A percentile compares a stretch with the other conserved stretches of the same genome.
Evolutionary conservation across 2,888 invertebrate species (phyloP).

Genomic region (Asteroscopus sphinx): DNA sequence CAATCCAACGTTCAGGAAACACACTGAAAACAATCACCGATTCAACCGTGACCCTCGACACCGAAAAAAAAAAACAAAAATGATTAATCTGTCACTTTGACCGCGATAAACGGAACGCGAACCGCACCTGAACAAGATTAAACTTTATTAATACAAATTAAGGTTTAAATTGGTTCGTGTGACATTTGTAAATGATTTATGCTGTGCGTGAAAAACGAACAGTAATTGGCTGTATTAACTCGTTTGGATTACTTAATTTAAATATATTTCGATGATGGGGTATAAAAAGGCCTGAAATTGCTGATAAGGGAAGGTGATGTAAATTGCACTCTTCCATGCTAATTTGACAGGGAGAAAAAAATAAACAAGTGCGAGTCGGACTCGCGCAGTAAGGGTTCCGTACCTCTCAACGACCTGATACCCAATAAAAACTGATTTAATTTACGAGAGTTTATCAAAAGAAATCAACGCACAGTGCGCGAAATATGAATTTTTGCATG

Average conservation of each 20-base stretch:
- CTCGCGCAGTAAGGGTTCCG: no score
- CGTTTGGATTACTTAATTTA: slow-evolving; percentile 46
- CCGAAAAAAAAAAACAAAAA: slow-evolving; percentile 45
- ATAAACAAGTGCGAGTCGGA: no score
- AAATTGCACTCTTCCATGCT: slow-evolving; percentile 22
- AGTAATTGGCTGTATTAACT: slow-evolving; percentile 53
- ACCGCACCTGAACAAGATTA: slow-evolving; percentile 20
- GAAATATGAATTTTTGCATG: no score
- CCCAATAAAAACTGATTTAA: no score
- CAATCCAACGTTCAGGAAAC: slow-evolving; percentile 26
- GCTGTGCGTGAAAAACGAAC: slow-evolving; percentile 47
- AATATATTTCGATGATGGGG: slow-evolving; percentile 42
- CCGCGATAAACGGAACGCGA: slow-evolving; percentile 54
- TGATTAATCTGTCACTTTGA: slow-evolving; percentile 55
- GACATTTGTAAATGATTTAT: slow-evolving; percentile 50
- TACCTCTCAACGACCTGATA: no score
- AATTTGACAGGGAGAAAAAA: slow-evolving; percentile 2
- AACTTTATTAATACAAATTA: slow-evolving; percentile 32
- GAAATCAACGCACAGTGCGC: no score
- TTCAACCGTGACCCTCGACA: slow-evolving; percentile 46
- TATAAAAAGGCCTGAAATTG: slow-evolving; percentile 25
- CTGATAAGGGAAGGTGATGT: slow-evolving; percentile 34
- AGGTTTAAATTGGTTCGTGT: slow-evolving; percentile 30
- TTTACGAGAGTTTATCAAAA: no score
- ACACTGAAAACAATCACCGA: slow-evolving; percentile 39